These are phyloP conservation scores for Rousettus madagascariensis DNA, from an alignment of 2,797 vertebrate genomes.

Conservation along the genomic window DNA sequence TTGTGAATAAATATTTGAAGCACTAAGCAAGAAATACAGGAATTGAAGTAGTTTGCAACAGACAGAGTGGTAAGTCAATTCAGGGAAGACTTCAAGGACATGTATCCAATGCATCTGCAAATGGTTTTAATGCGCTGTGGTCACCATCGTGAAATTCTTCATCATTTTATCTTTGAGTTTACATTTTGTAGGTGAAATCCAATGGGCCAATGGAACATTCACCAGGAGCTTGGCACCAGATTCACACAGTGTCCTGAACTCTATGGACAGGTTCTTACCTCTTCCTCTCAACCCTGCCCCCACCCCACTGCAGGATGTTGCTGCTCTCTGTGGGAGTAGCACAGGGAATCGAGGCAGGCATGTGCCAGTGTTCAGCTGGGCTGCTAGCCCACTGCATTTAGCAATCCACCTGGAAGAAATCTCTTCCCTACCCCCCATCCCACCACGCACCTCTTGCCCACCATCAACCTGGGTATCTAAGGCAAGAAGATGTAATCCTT, in stretches of 20 bases:
- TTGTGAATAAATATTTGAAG: neutral
- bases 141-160: neutral
- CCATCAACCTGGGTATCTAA: neutral
- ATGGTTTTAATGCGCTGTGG: neutral
- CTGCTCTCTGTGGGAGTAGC: neutral
- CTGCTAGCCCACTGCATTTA: neutral
- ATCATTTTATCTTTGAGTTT: neutral
- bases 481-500: neutral
- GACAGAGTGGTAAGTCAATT: neutral
- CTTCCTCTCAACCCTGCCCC: neutral
- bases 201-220: neutral
- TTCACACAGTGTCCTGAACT: neutral
- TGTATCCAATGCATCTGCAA: neutral
- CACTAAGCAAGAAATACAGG: neutral
- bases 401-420: neutral
- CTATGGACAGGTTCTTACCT: neutral
- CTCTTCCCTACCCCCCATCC: neutral
- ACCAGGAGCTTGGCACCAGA: too few species aligned
- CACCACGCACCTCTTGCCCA: neutral
- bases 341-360: neutral
- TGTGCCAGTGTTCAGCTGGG: neutral
- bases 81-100: neutral
- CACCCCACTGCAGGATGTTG: neutral
- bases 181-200: neutral
- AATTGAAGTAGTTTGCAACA: neutral